Evolutionary conservation across 1,140 invertebrate genomes (phyloP), one percentile per base, ranked within the genome.

Genomic region (Cardiocondyla obscurior): DNA sequence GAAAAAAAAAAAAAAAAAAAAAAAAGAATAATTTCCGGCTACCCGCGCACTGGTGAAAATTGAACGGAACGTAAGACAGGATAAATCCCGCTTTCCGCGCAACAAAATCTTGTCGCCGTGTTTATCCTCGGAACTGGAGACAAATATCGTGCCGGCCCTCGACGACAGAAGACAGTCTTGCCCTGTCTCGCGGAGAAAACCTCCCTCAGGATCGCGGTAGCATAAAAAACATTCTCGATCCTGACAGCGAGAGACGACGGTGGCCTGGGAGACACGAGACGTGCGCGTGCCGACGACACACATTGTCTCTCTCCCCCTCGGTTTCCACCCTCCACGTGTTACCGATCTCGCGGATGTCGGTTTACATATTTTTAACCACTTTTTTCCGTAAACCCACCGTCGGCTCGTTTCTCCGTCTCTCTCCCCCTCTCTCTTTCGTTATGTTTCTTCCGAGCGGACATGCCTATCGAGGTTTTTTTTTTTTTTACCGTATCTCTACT

Each of bases 291-390:
- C 84, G 69, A 86, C 76, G 84, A 87, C 83, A 87, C 83, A 87
- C 81, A 89, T 90, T 90, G 88, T 89, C 74, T 46, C 85, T 89
- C 81, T 33, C 85, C 83, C 33, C 46, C 33, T 53, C 46, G n/a
- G 44, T 65, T 82, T 74, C 16, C 58, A 16, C 12, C 53, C 69
- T 89, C 88, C 88, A 88, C 88, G 67, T 90, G 88, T 73, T 82
- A 88, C 76, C 85, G 84, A 88, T 86, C 83, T 57, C 65, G 70
- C 69, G 30, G 25, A 69, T 83, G 67, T 84, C 73, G 83, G 85
- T 89, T 89, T 90, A 87, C 88, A 90, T 90, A 90, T 90, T 90
- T 90, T 89, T 88, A 90, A 89, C 88, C 83, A 88, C 55, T 85
- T 87, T 88, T 88, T 88, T 86, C 22, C 44, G 77, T 14, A 82